Base-by-base conservation (phyloP, 2,888 invertebrate genomes). In the Cylloceria caligata region DNA sequence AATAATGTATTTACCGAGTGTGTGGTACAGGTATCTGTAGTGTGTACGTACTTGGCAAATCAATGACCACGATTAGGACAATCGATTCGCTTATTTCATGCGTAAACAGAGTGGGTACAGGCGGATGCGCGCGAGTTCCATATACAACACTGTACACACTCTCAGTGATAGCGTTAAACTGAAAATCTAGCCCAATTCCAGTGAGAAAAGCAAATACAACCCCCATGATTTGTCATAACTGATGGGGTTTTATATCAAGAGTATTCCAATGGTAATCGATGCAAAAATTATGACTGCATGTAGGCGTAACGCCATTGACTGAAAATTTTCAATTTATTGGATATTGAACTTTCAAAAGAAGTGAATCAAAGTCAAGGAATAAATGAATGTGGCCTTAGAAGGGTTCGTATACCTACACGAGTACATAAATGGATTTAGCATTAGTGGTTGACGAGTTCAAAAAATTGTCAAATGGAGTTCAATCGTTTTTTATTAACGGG, bases 21-120 rank as follows among this genome's bases (percentile, higher is more conserved):
- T 5, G 16, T n/a, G 24, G 64, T 24, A 64, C 16, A 5, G 55
- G 55, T 30, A 30, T 57, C 55, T 16, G 55, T 57, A 30, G 55
- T 57, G 36, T 19, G 60, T 65, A 30, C 21, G 45, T 30, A 47
- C 27, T 65, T 65, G 45, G 47, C 45, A 47, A 65, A 65, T 45
- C 47, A 65, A 65, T 45, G 27, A 16, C 16, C 16, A 47, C 65
- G 16, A 19, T 65, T 47, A 30, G 39, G 65, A 47, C 45, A 65
- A 65, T 47, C 65, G 45, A 65, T 65, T 45, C 45, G 11, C 16
- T 30, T 27, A 65, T 13, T 24, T 21, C 24, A 47, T 30, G 47
- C 65, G 47, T 47, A 24, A 65, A 65, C 30, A 45, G 27, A 65
- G 65, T 65, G n/a, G 9, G n/a, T 30, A 45, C 16, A 27, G 45